Evolutionary conservation across 1,140 invertebrate genomes (phyloP), one percentile per base, ranked within the genome.

Genomic region (Xylocopa sonorina): DNA sequence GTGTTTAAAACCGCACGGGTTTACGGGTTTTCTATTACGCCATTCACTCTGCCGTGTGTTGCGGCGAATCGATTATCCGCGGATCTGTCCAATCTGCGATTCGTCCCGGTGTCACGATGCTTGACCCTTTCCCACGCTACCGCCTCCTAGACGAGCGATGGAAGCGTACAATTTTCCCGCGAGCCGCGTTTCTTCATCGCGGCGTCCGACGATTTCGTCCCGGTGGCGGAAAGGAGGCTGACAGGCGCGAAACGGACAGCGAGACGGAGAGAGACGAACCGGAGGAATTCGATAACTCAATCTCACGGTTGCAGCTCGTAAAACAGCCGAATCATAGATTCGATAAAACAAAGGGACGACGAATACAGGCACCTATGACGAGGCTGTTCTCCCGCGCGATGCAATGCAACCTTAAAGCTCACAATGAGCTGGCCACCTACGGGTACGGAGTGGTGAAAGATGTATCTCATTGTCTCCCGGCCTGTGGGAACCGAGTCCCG

Each of bases 401-500:
- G 78, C 84, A 83, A 86, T 76, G 82, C 67, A 85, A 80, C 62
- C 77, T 78, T 74, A 82, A 82, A 80, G 63, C 77, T 51, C 57
- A 81, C 79, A 88, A 87, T 83, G 77, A 68, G 58, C 43, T 38
- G 80, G 72, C 86, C 82, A 79, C 66, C 76, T 86, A 87, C 69
- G 71, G 78, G n/a, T 58, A 69, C 43, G 62, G 41, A 86, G 75
- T 83, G 80, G 62, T 83, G 27, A 73, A 68, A 81, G 50, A 83
- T 73, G 77, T 86, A 64, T 84, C 53, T 68, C 60, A 82, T 89
- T 88, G 81, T 86, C 88, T 88, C 81, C 64, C 46, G 43, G 60
- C 51, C 84, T 85, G 82, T 88, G 83, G 86, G 83, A 89, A 89
- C 82, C 86, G 84, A 88, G 88, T 86, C 88, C 63, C 85, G 64